Conservation (phyloP, 2,113 vertebrate genomes). For the Falco punctatus region DNA sequence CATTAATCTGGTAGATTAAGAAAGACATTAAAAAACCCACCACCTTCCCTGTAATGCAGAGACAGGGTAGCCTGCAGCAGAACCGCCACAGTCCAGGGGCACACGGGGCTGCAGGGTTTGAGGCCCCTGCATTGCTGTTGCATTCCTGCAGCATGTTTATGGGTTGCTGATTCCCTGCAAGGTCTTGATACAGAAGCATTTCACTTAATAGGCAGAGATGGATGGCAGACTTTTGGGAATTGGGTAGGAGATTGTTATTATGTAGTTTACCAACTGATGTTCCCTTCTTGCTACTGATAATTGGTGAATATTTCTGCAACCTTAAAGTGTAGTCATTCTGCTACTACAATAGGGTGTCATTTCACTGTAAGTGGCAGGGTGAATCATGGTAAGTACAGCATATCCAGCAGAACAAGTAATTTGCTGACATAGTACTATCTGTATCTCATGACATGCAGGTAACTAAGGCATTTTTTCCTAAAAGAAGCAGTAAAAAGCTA, state of each 20-base stretch:
- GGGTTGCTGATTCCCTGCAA: background rate
- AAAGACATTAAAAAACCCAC: background rate
- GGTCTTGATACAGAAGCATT: background rate
- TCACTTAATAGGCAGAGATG: background rate
- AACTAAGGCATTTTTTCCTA: constrained; percentile 26
- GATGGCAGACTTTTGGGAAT: background rate
- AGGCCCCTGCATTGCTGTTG: background rate
- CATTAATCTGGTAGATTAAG: background rate
- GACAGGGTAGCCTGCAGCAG: background rate
- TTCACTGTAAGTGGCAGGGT: constrained; percentile 27
- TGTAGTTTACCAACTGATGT: constrained; percentile 1
- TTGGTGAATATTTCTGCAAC: constrained; percentile 28
- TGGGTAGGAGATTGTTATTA: background rate
- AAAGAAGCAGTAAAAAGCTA: constrained; percentile 31
- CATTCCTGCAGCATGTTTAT: accelerated
- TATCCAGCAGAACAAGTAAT: constrained; percentile 18
- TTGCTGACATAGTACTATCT: constrained; percentile 53
- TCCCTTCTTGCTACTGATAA: background rate
- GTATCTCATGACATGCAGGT: constrained; percentile 15
- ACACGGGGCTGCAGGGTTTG: background rate
- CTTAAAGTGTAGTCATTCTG: background rate
- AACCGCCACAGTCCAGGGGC: background rate
- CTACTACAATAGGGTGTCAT: constrained; percentile 9
- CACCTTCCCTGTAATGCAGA: background rate
- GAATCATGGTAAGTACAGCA: constrained; percentile 17